Evolutionary conservation across 2,888 invertebrate species (phyloP).

Genomic region (Trichopoda pennipes): DNA sequence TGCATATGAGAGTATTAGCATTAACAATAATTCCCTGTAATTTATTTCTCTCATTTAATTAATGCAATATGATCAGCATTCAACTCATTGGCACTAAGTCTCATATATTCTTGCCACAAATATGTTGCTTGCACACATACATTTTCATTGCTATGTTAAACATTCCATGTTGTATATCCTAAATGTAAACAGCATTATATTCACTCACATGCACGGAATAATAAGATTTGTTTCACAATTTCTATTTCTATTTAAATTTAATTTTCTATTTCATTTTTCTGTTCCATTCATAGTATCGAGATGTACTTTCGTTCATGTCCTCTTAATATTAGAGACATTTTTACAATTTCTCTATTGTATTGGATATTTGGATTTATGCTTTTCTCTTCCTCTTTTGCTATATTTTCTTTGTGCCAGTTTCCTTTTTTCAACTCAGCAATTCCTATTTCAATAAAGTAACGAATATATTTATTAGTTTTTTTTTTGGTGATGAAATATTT

Average conservation of each 20-base stretch:
- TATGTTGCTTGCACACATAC: background rate
- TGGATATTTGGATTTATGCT: slow-evolving; percentile 13
- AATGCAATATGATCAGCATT: background rate
- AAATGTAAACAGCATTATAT: background rate
- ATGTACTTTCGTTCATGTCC: slow-evolving; percentile 12
- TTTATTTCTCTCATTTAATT: no score
- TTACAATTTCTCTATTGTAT: slow-evolving; percentile 34
- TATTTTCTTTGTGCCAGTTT: slow-evolving; percentile 34
- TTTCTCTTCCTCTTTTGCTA: background rate
- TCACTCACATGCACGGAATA: background rate
- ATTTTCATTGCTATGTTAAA: background rate
- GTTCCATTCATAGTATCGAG: slow-evolving; percentile 2
- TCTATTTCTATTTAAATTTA: slow-evolving; percentile 22
- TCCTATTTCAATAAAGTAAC: slow-evolving; percentile 43
- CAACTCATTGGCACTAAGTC: background rate
- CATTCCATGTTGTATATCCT: slow-evolving; percentile 9
- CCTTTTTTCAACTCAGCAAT: slow-evolving; percentile 30
- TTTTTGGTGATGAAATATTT: slow-evolving; percentile 4
- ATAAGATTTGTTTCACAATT: slow-evolving; percentile 2
- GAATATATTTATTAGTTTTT: slow-evolving; percentile 20
- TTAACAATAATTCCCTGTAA: no score
- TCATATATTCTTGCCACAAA: background rate
- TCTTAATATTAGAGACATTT: slow-evolving; percentile 42
- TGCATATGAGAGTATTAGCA: no score
- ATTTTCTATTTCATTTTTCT: slow-evolving; percentile 6